A percentile compares a stretch with the other conserved stretches of the same genome.
These are phyloP conservation scores for Acleris holmiana DNA, from an alignment of 2,888 invertebrate species.

Conservation along the genomic window DNA sequence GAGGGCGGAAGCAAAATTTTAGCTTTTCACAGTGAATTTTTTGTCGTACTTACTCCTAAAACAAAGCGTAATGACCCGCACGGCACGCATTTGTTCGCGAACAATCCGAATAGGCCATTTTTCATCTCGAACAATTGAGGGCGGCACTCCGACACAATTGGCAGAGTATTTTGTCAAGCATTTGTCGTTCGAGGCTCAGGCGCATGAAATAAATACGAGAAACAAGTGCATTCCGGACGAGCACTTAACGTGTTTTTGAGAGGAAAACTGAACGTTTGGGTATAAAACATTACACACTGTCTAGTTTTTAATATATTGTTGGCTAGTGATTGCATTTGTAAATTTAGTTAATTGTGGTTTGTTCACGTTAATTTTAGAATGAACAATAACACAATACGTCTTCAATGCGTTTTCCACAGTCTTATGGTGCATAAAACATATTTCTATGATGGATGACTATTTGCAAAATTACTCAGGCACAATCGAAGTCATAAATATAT, in stretches of 20 bases:
- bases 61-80: slow-evolving; percentile 83
- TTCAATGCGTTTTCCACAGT: no score
- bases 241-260: slow-evolving; percentile 45
- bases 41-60: slow-evolving; percentile 79
- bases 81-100: slow-evolving; percentile 82
- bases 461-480: no score
- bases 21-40: slow-evolving; percentile 74
- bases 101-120: slow-evolving; percentile 83
- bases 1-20: slow-evolving; percentile 72
- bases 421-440: no score
- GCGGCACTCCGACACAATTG: slow-evolving; percentile 81
- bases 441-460: no score
- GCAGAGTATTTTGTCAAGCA: slow-evolving; percentile 83
- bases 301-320: no score
- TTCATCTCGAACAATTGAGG: slow-evolving; percentile 83
- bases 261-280: slow-evolving; percentile 21
- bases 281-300: slow-evolving; percentile 18
- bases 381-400: no score
- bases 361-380: no score
- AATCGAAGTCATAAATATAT: no score
- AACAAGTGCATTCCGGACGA: slow-evolving; percentile 67
- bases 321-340: no score
- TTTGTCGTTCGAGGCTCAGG: slow-evolving; percentile 72
- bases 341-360: no score
- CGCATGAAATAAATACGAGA: slow-evolving; percentile 54